Evolutionary conservation across 92 coral and sea anemone genomes (phyloP), one percentile per base, ranked within the genome.

Genomic region (Montipora capitata): DNA sequence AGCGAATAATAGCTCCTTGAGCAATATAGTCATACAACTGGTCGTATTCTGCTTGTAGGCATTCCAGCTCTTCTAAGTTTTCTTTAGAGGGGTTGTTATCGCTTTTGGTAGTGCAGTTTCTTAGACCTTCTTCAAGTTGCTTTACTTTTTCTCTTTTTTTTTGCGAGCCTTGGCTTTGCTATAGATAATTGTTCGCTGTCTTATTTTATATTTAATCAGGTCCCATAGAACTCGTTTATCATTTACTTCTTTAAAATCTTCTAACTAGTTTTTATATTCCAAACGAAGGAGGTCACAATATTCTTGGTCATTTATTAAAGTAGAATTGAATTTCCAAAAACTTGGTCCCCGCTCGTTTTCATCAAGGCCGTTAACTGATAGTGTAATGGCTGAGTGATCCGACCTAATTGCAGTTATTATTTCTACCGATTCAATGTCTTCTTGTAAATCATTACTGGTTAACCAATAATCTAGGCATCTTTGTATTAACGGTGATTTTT

Each of bases 81-180:
- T 27, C 35, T 27, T 27, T 27, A 27, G 35, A 27, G 35, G 35
- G 35, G 35, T 27, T 27, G 35, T 27, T 27, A 27, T 27, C 35
- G 1, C 35, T 1, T 27, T 27, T 27, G 35, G 68, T 58, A 12
- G 18, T 91, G 82, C 15, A 86, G 77, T 63, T 79, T 71, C 35
- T 27, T 1, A 27, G 0, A 27, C 35, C 35, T 79, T 73, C 80
- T 52, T 71, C 68, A 17, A 62, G 41, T 17, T 90, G 90, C 48
- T 85, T 76, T 15, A 87, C 52, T 6, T 68, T 81, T 65, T 48
- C 69, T 82, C 59, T 86, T 67, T 84, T n/a, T n/a, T 74, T 39
- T 54, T 81, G 45, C 76, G 75, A 38, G 88, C 87, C 68, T 91
- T 86, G 61, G 65, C 48, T 80, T 91, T 80, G 66, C 94, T 81